Conservation (phyloP, 2,797 vertebrate species). For the Chloroceryle inda region DNA sequence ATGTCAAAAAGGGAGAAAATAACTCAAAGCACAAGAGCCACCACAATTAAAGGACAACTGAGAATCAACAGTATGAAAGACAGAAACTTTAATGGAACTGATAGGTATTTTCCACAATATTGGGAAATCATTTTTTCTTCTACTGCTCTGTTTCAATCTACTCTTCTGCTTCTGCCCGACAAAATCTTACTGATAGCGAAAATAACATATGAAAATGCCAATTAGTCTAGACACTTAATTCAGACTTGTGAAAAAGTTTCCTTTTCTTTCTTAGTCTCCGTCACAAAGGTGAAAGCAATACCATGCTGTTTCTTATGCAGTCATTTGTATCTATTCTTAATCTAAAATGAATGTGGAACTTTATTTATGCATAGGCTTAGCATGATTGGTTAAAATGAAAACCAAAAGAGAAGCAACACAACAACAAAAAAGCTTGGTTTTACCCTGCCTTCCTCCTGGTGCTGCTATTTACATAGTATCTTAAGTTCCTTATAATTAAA, state of each 20-base stretch:
- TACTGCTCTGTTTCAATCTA: neutral
- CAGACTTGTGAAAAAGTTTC: neutral
- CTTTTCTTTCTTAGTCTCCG: neutral
- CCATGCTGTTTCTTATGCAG: neutral
- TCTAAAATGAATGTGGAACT: neutral
- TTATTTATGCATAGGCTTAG: neutral
- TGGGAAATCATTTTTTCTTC: neutral
- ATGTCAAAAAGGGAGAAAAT: neutral
- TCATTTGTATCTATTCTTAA: neutral
- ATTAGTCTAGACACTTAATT: neutral
- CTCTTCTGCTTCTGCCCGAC: neutral
- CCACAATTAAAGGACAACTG: neutral
- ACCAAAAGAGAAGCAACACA: neutral
- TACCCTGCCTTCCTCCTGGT: neutral
- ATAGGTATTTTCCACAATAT: neutral
- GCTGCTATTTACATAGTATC: neutral
- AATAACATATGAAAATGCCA: neutral
- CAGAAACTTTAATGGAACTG: neutral
- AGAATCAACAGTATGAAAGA: neutral
- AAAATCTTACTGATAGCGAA: neutral
- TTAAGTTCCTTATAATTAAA: constrained; percentile 18
- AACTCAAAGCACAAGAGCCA: neutral
- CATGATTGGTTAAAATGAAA: neutral
- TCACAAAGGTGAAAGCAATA: neutral
- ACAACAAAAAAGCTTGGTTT: neutral